Conservation (phyloP, 2,888 invertebrate genomes). For the Orthosia cruda region DNA sequence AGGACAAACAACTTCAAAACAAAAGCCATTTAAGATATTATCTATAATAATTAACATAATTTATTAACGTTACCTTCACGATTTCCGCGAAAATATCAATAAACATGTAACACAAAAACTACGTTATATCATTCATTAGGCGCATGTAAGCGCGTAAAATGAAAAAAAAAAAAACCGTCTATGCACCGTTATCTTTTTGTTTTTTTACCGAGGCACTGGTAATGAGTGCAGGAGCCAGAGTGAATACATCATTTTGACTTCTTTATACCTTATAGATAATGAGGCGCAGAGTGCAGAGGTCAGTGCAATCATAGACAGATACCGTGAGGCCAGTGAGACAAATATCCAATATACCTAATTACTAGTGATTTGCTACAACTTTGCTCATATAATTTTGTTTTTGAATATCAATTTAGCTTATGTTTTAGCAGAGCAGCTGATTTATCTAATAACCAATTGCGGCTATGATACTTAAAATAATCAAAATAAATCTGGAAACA, state of each 20-base stretch:
- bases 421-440: background rate
- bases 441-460: background rate
- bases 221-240: slow-evolving; percentile 77
- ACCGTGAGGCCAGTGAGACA: slow-evolving; percentile 83
- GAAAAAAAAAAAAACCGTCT: slow-evolving; percentile 34
- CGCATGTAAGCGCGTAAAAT: slow-evolving; percentile 36
- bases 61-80: slow-evolving; percentile 59
- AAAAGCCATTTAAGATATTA: slow-evolving; percentile 38
- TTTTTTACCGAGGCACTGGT: slow-evolving; percentile 72
- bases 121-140: slow-evolving; percentile 49
- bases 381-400: slow-evolving; percentile 45
- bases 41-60: slow-evolving; percentile 37
- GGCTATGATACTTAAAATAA: too few relatives aligned
- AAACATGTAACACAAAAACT: slow-evolving; percentile 42
- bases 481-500: too few relatives aligned
- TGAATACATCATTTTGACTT: slow-evolving; percentile 86
- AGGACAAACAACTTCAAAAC: slow-evolving; percentile 10
- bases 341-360: slow-evolving; percentile 82
- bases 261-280: slow-evolving; percentile 88
- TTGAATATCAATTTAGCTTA: slow-evolving; percentile 22
- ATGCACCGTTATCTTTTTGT: slow-evolving; percentile 68
- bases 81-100: slow-evolving; percentile 45
- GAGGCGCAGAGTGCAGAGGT: slow-evolving; percentile 84
- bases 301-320: slow-evolving; percentile 89
- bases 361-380: slow-evolving; percentile 68